Evolutionary conservation across 2,888 invertebrate genomes (phyloP).

Genomic region (Amorpha juglandis): DNA sequence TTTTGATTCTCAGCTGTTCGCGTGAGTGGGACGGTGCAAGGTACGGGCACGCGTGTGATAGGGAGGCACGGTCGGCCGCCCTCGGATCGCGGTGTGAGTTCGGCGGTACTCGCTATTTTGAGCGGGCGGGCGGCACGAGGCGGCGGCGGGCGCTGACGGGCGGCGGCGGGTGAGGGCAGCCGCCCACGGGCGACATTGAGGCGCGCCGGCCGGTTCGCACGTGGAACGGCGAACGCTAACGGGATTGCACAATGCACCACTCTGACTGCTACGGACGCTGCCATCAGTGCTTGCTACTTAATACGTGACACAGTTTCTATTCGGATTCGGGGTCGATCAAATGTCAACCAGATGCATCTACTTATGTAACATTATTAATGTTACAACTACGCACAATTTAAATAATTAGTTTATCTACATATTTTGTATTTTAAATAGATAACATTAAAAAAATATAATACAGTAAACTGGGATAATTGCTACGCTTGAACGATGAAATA

Average conservation of each 20-base stretch:
- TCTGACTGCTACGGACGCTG: slow-evolving; percentile 47
- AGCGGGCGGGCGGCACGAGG: slow-evolving; percentile 56
- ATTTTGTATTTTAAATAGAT: background rate
- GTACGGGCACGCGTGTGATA: slow-evolving; percentile 57
- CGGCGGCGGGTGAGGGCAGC: slow-evolving; percentile 49
- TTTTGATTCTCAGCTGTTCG: slow-evolving; percentile 85
- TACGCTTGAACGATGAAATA: background rate
- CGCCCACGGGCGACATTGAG: slow-evolving; percentile 81
- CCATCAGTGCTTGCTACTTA: slow-evolving; percentile 65
- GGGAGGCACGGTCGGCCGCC: slow-evolving; percentile 53
- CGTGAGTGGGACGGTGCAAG: slow-evolving; percentile 57
- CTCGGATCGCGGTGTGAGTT: slow-evolving; percentile 51
- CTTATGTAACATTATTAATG: slow-evolving; percentile 78
- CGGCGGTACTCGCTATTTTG: slow-evolving; percentile 67
- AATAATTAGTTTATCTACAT: slow-evolving; percentile 46
- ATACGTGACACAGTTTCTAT: slow-evolving; percentile 84
- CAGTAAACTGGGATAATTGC: too few species aligned
- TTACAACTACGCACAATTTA: slow-evolving; percentile 58
- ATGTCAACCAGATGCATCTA: slow-evolving; percentile 83
- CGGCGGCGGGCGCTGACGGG: slow-evolving; percentile 40
- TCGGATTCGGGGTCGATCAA: slow-evolving; percentile 84
- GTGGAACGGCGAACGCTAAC: slow-evolving; percentile 76
- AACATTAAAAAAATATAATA: background rate
- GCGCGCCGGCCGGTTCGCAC: slow-evolving; percentile 79
- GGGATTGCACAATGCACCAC: slow-evolving; percentile 81